Evolutionary conservation across 2,797 vertebrate genomes (phyloP).

Genomic region (Sylvia borin): DNA sequence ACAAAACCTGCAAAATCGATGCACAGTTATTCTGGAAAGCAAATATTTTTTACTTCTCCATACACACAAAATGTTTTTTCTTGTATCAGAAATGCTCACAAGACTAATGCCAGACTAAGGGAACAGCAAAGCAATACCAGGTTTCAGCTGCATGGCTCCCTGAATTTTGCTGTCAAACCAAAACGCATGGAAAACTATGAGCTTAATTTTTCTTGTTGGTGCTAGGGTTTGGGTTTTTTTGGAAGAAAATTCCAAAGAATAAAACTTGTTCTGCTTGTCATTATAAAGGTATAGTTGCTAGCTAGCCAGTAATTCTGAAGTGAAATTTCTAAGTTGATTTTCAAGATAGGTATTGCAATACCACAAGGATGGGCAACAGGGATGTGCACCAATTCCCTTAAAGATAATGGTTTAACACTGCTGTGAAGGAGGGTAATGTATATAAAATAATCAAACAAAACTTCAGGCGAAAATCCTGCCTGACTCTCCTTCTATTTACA

Average conservation of each 20-base stretch:
- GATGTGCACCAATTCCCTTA: background rate
- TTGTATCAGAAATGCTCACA: background rate
- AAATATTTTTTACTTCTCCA: background rate
- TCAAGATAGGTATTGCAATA: background rate
- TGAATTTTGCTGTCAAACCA: background rate
- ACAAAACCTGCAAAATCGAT: conserved; percentile 24
- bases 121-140: background rate
- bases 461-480: background rate
- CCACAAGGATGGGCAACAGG: background rate
- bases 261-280: background rate
- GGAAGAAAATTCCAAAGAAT: background rate
- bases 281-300: background rate
- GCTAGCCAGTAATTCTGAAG: background rate
- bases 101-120: background rate
- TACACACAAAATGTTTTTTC: background rate
- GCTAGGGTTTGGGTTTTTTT: background rate
- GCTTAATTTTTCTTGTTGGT: background rate
- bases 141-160: background rate
- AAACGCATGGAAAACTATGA: background rate
- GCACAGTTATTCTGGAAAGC: background rate
- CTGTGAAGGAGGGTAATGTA: background rate
- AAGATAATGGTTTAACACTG: background rate
- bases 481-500: background rate
- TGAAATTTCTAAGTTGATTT: background rate
- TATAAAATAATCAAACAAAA: background rate